Conservation (phyloP, 2,797 vertebrate genomes). For the Cyclura pinguis region DNA sequence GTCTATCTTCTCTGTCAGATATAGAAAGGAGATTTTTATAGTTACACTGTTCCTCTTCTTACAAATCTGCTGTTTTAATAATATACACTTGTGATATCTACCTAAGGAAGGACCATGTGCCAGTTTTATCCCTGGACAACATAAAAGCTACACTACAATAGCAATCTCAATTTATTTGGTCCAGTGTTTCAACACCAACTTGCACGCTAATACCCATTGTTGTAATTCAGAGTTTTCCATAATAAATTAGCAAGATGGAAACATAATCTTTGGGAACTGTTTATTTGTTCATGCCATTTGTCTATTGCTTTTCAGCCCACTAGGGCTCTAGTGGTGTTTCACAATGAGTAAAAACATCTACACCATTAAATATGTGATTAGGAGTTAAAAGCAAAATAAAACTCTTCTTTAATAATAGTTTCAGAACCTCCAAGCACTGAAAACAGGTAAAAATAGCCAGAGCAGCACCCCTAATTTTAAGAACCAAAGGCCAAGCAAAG, state of each 20-base stretch:
- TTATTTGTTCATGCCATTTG: no score
- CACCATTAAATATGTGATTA: no score
- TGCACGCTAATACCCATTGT: fast-evolving
- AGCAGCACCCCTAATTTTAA: no score
- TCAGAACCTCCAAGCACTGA: no score
- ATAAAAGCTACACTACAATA: neutral
- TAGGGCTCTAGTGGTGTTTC: no score
- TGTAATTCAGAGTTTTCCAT: neutral
- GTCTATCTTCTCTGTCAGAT: neutral
- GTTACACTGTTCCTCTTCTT: neutral
- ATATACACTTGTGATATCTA: neutral
- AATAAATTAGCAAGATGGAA: neutral
- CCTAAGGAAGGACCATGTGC: fast-evolving
- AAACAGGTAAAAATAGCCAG: no score
- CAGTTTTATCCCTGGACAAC: neutral
- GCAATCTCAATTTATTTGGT: fast-evolving
- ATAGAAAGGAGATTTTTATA: neutral
- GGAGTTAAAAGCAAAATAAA: no score
- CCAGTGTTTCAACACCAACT: fast-evolving
- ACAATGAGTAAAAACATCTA: no score
- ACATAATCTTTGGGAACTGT: neutral
- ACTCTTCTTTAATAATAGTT: no score
- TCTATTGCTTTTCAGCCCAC: no score
- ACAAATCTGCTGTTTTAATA: neutral
- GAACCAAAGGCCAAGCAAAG: no score